A percentile compares a stretch with the other conserved stretches of the same genome.
These are phyloP conservation scores for Lerema accius DNA, from an alignment of 1,140 invertebrate genomes.

Conservation along the genomic window DNA sequence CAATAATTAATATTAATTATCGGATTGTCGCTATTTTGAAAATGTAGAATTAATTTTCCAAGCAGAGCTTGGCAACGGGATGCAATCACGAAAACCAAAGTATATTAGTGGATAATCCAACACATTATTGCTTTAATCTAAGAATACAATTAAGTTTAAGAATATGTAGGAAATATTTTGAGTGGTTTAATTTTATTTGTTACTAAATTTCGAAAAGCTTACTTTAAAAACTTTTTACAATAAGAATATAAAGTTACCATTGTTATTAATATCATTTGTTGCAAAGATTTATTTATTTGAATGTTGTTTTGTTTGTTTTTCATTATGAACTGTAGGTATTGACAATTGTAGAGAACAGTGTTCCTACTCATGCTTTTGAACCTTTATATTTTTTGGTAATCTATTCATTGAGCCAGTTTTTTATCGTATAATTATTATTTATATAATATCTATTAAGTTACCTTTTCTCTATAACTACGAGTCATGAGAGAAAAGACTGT, in stretches of 20 bases:
- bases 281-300: too few species aligned
- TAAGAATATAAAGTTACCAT: too few species aligned
- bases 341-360: too few species aligned
- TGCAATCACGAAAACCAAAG: not conserved
- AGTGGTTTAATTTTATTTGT: not conserved
- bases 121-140: not conserved
- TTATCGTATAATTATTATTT: too few species aligned
- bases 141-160: not conserved
- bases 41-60: slow-evolving; percentile 4
- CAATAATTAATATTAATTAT: slow-evolving; percentile 1
- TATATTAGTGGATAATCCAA: not conserved
- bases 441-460: slow-evolving; percentile 3
- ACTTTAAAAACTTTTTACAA: too few species aligned
- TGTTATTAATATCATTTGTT: too few species aligned
- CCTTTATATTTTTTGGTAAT: not conserved
- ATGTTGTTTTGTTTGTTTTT: too few species aligned
- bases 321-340: too few species aligned
- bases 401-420: not conserved
- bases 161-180: too few species aligned
- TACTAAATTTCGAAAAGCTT: too few species aligned
- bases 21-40: slow-evolving; percentile 17
- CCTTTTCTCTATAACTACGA: slow-evolving; percentile 27
- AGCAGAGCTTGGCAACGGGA: slow-evolving; percentile 21
- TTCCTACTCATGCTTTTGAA: too few species aligned
- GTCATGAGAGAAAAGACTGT: slow-evolving; percentile 26